Conservation (phyloP, 2,113 vertebrate genomes). For the Gopherus evgoodei region DNA sequence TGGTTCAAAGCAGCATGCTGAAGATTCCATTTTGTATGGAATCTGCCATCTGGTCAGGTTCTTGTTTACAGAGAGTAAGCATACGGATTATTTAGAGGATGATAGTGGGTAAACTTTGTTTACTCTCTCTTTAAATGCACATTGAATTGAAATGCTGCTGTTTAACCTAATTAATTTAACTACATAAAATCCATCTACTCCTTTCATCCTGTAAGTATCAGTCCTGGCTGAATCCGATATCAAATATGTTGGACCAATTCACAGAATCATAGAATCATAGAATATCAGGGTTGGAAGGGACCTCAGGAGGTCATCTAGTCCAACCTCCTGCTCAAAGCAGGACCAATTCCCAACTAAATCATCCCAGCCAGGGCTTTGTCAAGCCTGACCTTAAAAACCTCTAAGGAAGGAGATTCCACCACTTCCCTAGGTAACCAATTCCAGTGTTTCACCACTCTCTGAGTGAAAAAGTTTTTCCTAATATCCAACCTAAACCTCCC, state of each 20-base stretch:
- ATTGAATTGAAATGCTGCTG: rapidly evolving
- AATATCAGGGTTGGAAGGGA: no score
- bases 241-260: not conserved
- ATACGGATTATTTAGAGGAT: not conserved
- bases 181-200: not conserved
- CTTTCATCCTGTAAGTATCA: not conserved
- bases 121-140: not conserved
- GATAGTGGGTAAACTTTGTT: not conserved
- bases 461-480: no score
- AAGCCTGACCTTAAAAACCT: no score
- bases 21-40: not conserved
- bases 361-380: no score
- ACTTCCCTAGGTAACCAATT: no score
- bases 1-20: not conserved
- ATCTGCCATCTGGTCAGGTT: not conserved
- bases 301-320: no score
- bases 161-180: not conserved
- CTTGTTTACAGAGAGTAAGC: not conserved
- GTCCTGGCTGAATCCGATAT: not conserved
- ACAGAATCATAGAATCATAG: no score
- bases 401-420: no score
- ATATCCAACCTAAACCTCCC: no score
- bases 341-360: no score
- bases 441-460: no score
- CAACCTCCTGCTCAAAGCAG: no score